phyloP scores from a whole-genome alignment of 2,797 vertebrate species.

The Pelobates cultripes region DNA sequence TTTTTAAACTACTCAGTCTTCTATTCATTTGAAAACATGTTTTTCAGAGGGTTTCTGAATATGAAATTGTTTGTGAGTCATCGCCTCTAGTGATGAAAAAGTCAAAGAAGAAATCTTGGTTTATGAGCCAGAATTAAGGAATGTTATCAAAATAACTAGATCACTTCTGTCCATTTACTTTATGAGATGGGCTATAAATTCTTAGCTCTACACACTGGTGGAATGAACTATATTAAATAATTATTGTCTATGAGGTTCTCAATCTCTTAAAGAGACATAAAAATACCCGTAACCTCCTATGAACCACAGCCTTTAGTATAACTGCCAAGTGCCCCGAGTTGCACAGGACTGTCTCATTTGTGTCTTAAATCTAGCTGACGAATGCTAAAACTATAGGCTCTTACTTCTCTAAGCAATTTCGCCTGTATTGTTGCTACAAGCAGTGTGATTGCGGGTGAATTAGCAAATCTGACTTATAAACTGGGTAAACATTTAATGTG shows the following conservation, averaged over 20 bases:
- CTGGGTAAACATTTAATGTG: too few relatives aligned
- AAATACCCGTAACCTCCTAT: too few relatives aligned
- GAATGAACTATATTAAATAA: neutral
- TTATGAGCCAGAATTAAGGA: slow-evolving; percentile 16
- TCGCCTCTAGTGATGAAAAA: slow-evolving; percentile 24
- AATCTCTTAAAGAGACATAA: too few relatives aligned
- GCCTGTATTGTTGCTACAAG: too few relatives aligned
- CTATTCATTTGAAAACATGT: slow-evolving; percentile 53
- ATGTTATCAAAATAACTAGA: neutral
- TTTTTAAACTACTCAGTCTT: slow-evolving; percentile 25
- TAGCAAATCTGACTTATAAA: too few relatives aligned
- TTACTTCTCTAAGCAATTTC: too few relatives aligned
- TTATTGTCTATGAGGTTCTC: neutral
- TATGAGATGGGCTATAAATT: neutral
- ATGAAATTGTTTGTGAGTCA: slow-evolving; percentile 44
- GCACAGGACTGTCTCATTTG: too few relatives aligned
- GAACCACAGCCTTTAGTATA: too few relatives aligned
- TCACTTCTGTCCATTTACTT: neutral
- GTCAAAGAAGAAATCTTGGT: slow-evolving; percentile 14
- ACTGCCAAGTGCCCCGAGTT: too few relatives aligned
- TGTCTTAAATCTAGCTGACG: too few relatives aligned
- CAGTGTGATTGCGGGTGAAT: too few relatives aligned
- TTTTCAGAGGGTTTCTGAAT: slow-evolving; percentile 49
- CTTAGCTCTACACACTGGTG: neutral
- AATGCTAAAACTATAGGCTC: too few relatives aligned